Evolutionary conservation across 2,113 vertebrate species (phyloP).

Genomic region (Aldabrachelys gigantea): DNA sequence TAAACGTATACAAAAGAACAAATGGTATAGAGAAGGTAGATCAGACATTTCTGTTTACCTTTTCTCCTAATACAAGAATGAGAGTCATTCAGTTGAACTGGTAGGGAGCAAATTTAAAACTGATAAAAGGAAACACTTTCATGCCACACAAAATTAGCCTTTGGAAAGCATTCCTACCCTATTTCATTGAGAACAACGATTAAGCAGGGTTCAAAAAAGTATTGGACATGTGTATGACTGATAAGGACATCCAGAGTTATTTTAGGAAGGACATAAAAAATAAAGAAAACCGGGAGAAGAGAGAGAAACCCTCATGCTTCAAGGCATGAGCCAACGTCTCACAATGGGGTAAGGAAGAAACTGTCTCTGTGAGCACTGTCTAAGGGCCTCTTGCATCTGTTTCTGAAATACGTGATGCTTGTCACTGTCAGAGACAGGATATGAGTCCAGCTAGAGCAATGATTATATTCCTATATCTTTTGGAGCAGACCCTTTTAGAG

Average conservation of each 20-base stretch:
- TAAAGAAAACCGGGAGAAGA: not conserved
- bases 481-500: too few relatives aligned
- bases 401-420: too few relatives aligned
- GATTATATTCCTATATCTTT: too few relatives aligned
- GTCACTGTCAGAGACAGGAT: too few relatives aligned
- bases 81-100: not conserved
- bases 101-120: not conserved
- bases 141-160: not conserved
- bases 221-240: too few relatives aligned
- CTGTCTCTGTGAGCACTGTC: not conserved
- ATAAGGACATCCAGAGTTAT: not conserved
- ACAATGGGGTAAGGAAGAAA: not conserved
- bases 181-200: not conserved
- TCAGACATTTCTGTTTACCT: not conserved
- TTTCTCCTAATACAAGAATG: not conserved
- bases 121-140: not conserved
- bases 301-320: not conserved
- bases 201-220: not conserved
- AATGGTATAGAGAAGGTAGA: not conserved
- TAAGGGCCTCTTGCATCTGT: too few relatives aligned
- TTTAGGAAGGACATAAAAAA: not conserved
- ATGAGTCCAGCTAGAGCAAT: too few relatives aligned
- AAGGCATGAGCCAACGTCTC: not conserved
- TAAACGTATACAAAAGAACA: not conserved
- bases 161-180: not conserved